These are phyloP conservation scores for Pachycephus smyrnensis DNA, from an alignment of 2,888 invertebrate species.

Conservation along the genomic window DNA sequence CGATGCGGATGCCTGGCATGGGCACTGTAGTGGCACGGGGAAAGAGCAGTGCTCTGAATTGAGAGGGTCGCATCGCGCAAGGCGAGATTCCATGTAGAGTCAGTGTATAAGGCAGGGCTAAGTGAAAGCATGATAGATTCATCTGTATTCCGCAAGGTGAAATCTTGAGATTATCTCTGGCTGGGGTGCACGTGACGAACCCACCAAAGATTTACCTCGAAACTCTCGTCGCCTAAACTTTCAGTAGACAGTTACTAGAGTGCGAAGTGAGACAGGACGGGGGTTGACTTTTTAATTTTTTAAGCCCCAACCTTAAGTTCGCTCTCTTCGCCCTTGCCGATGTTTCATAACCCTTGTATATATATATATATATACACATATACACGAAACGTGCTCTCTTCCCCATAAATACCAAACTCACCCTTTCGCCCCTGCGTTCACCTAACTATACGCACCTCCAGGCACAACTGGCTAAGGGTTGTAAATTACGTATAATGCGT, in stretches of 20 bases:
- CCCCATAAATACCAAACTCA: background rate
- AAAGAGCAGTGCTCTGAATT: conserved; percentile 3
- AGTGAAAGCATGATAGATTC: conserved; percentile 53
- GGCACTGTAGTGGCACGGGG: background rate
- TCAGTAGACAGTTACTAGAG: conserved; percentile 43
- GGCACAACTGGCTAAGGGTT: background rate
- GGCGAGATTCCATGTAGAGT: conserved; percentile 15
- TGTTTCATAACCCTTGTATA: background rate
- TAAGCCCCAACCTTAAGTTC: background rate
- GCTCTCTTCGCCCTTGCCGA: background rate
- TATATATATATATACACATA: too few species aligned
- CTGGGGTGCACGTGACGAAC: conserved; percentile 37
- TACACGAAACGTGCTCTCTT: background rate
- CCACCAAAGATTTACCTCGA: conserved; percentile 42
- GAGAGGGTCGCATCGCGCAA: conserved; percentile 17
- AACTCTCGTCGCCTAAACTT: conserved; percentile 36
- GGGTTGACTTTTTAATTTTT: background rate
- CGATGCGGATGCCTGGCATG: background rate
- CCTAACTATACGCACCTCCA: background rate
- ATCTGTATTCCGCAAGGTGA: conserved; percentile 53
- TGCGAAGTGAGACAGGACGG: conserved; percentile 23
- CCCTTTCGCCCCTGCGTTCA: background rate
- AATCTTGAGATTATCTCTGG: conserved; percentile 52
- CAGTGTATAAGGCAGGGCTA: conserved; percentile 26
- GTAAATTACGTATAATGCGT: background rate